phyloP scores from a whole-genome alignment of 2,797 vertebrate species.

The Bovichtus variegatus region DNA sequence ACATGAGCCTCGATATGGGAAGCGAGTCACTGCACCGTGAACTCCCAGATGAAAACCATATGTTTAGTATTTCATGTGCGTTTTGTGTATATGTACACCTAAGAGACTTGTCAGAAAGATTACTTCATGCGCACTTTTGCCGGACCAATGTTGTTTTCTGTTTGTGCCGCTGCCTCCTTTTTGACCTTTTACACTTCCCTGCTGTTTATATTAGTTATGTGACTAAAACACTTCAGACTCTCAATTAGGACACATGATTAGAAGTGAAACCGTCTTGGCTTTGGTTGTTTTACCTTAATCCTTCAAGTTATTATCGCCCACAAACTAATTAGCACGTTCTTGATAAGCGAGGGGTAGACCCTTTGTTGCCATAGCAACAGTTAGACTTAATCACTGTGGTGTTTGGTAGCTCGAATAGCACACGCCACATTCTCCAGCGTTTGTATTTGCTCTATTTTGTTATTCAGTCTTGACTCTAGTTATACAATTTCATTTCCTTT shows the following conservation, averaged over 20 bases:
- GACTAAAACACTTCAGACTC: slow-evolving; percentile 56
- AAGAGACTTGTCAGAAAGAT: not conserved
- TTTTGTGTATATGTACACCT: not conserved
- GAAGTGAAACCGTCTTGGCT: slow-evolving; percentile 62
- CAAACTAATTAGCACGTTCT: slow-evolving; percentile 80
- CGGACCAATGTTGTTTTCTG: slow-evolving; percentile 11
- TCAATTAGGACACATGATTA: slow-evolving; percentile 75
- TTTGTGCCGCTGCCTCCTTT: slow-evolving; percentile 8
- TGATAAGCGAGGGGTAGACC: slow-evolving; percentile 69
- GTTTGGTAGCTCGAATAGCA: slow-evolving; percentile 33
- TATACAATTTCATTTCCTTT: slow-evolving; percentile 1
- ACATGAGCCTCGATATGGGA: too few relatives aligned
- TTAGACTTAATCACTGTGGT: slow-evolving; percentile 56
- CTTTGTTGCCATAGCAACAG: slow-evolving; percentile 75
- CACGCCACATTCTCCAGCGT: slow-evolving; percentile 11
- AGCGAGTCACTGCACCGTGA: not conserved
- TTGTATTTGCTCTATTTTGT: slow-evolving; percentile 45
- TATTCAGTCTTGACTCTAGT: slow-evolving; percentile 12
- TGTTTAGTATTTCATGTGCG: not conserved
- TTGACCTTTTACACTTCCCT: slow-evolving; percentile 31
- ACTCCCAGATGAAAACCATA: not conserved
- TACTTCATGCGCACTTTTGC: not conserved
- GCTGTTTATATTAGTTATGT: slow-evolving; percentile 48
- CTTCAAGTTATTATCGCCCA: slow-evolving; percentile 77
- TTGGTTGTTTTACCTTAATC: slow-evolving; percentile 75